These are phyloP conservation scores for Silurus glanis DNA, from an alignment of 2,113 vertebrate genomes.

Conservation along the genomic window DNA sequence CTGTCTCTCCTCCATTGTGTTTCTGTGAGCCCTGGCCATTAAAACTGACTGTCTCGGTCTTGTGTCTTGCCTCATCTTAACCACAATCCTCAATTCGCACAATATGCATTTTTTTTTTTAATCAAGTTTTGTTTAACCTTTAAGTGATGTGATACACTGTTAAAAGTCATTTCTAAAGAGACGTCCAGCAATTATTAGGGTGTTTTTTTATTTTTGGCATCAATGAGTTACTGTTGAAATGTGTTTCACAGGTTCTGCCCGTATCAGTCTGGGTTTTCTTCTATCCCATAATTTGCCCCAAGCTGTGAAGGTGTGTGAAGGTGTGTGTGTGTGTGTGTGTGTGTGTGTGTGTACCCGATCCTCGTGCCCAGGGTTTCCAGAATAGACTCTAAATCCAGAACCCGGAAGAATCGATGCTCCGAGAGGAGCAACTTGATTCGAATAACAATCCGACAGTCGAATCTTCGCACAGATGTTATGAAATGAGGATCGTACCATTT, in stretches of 20 bases:
- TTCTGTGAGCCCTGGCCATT: conserved; percentile 63
- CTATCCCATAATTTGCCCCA: neutral
- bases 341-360: neutral
- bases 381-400: neutral
- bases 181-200: neutral
- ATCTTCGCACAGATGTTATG: no score
- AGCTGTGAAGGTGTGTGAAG: neutral
- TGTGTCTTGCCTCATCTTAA: conserved; percentile 49
- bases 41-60: conserved; percentile 65
- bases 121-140: no score
- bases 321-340: neutral
- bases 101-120: no score
- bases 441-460: no score
- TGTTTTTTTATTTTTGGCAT: neutral
- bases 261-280: neutral
- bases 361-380: neutral
- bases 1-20: conserved; percentile 56
- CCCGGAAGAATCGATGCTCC: no score
- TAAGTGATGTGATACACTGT: neutral
- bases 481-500: no score
- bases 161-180: neutral
- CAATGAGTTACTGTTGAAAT: neutral
- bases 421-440: no score
- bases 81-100: conserved; percentile 1
- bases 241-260: neutral